Evolutionary conservation across 2,888 invertebrate genomes (phyloP).

Genomic region (Ochlodes sylvanus): DNA sequence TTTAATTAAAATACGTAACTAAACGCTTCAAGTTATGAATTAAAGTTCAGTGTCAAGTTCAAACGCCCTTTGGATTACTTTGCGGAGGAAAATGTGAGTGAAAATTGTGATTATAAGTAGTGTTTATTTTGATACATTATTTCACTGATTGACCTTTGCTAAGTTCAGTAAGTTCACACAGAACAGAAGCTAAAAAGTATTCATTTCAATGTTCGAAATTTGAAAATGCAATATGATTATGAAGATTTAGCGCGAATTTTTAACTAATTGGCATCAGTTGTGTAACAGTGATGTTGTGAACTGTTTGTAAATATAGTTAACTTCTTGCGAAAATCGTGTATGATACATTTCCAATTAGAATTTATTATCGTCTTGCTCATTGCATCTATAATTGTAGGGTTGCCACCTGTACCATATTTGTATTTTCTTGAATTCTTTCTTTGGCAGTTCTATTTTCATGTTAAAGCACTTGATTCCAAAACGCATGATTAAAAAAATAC

Average conservation of each 20-base stretch:
- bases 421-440: too few species aligned
- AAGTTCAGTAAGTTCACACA: background rate
- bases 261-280: background rate
- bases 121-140: slow-evolving; percentile 26
- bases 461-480: too few species aligned
- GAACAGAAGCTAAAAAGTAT: slow-evolving; percentile 16
- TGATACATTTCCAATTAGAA: slow-evolving; percentile 4
- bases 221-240: background rate
- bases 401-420: too few species aligned
- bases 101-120: slow-evolving; percentile 25
- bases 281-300: slow-evolving; percentile 6
- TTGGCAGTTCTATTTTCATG: too few species aligned
- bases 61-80: slow-evolving; percentile 39
- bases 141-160: slow-evolving; percentile 13
- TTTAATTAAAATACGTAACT: slow-evolving; percentile 42
- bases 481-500: too few species aligned
- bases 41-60: slow-evolving; percentile 44
- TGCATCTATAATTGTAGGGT: too few species aligned
- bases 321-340: background rate
- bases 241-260: background rate
- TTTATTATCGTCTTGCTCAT: slow-evolving; percentile 8
- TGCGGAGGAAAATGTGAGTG: slow-evolving; percentile 42
- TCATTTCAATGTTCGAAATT: background rate
- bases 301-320: slow-evolving; percentile 21
- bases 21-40: slow-evolving; percentile 46